Conservation (phyloP, 2,888 invertebrate genomes). For the Stomorhina lunata region DNA sequence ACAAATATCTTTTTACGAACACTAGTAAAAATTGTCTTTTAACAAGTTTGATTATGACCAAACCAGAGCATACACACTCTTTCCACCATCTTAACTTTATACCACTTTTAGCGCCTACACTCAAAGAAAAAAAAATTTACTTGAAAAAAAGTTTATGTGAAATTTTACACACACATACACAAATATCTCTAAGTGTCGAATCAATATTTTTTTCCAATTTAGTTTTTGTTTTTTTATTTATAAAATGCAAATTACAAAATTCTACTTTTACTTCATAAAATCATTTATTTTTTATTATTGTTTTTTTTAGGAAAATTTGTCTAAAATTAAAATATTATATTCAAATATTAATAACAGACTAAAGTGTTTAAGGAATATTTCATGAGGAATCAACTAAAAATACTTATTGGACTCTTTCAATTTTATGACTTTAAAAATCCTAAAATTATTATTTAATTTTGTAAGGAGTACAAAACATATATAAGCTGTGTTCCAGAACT, state of each 20-base stretch:
- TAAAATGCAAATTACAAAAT: neutral
- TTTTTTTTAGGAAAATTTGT: too few relatives aligned
- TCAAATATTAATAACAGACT: neutral
- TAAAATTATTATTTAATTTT: neutral
- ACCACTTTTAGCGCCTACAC: slow-evolving; percentile 36
- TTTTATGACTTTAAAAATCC: neutral
- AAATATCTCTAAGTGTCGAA: neutral
- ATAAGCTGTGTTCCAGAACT: too few relatives aligned
- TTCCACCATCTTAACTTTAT: slow-evolving; percentile 49
- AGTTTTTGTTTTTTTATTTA: neutral
- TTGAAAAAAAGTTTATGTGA: neutral
- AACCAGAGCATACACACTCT: slow-evolving; percentile 54
- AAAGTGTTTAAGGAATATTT: neutral
- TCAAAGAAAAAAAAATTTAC: slow-evolving; percentile 25
- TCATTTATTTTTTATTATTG: too few relatives aligned
- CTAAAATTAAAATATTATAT: neutral
- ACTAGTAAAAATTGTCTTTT: slow-evolving; percentile 30
- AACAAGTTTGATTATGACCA: slow-evolving; percentile 45
- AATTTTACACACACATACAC: slow-evolving; percentile 30
- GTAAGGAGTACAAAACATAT: too few relatives aligned
- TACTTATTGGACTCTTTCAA: neutral
- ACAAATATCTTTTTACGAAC: slow-evolving; percentile 12
- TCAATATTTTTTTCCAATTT: neutral
- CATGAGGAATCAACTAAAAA: slow-evolving; percentile 24
- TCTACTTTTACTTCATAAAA: neutral